Base-by-base conservation (phyloP, 1,140 invertebrate species). In the Micrasema longulum region DNA sequence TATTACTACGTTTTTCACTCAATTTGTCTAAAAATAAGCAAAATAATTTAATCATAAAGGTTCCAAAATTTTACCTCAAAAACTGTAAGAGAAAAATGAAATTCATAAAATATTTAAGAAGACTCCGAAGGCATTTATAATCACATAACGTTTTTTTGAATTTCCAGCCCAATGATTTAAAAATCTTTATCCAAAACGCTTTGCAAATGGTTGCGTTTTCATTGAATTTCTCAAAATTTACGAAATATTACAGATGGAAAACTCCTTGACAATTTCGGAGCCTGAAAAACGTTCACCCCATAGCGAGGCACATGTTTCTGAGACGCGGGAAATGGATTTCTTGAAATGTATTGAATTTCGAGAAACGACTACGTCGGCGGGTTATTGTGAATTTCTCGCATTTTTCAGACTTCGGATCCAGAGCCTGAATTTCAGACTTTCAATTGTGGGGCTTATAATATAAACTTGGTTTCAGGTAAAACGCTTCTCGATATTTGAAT, bases 301-400 rank as follows among this genome's bases (percentile, higher is more conserved):
- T 14, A 64, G 43, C 60, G 14, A 26, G 41, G 60, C 60, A 47
- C 43, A 64, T 64, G 60, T 64, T 64, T 31, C 43, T 45, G 60
- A 64, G 60, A 45, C 14, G 60, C 60, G 60, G 60, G 60, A 64
- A 64, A 64, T 64, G 60, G 60, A 64, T 64, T 64, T 64, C 60
- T 16, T 31, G 60, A 64, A 64, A 64, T 64, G 60, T 64, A 64
- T 64, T 64, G 60, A 64, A 64, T 64, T 64, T 47, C 60, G 41
- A 64, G 60, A 64, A 64, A 64, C 43, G 60, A 14, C 60, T 48
- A n/a, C 43, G 57, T 43, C 35, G 41, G 38, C 60, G 31, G 60
- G 60, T 64, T 64, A 64, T 64, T 64, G 60, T 64, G 60, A 64
- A 64, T 64, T 64, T 64, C 60, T 64, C 60, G 31, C 60, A 64